These are phyloP conservation scores for Litocranius walleri DNA, from an alignment of 2,113 vertebrate species.

Conservation along the genomic window DNA sequence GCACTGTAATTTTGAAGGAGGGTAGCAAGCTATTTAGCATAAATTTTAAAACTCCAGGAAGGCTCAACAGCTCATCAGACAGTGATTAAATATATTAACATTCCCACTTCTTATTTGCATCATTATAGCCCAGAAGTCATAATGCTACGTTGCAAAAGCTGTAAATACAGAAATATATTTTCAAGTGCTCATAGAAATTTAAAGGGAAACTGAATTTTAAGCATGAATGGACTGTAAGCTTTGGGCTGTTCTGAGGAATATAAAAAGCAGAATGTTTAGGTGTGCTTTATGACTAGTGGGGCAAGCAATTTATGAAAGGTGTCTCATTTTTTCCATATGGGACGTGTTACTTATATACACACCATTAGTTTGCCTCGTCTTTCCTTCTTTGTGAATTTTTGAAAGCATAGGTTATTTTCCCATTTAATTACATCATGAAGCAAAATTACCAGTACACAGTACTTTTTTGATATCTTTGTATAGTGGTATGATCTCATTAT, in stretches of 20 bases:
- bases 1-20: not conserved
- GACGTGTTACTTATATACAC: constrained; percentile 23
- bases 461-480: constrained; percentile 39
- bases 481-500: constrained; percentile 37
- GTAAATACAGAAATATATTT: not conserved
- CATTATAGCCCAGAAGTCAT: not conserved
- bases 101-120: not conserved
- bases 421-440: constrained; percentile 26
- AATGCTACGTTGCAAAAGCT: not conserved
- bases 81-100: constrained; percentile 23
- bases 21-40: constrained; percentile 22
- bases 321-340: constrained; percentile 62
- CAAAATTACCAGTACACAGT: constrained; percentile 31
- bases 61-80: not conserved
- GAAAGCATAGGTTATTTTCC: constrained; percentile 8
- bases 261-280: constrained; percentile 44
- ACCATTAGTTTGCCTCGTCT: constrained; percentile 42
- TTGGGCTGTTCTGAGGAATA: not conserved
- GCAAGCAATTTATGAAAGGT: constrained; percentile 38
- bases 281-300: constrained; percentile 33
- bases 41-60: constrained; percentile 17
- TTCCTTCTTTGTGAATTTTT: constrained; percentile 45
- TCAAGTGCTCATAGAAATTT: not conserved
- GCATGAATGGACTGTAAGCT: not conserved
- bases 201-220: not conserved